Base-by-base conservation (phyloP, 37 sponge, comb jelly and placozoan species). In the Aplysina aerophoba region DNA sequence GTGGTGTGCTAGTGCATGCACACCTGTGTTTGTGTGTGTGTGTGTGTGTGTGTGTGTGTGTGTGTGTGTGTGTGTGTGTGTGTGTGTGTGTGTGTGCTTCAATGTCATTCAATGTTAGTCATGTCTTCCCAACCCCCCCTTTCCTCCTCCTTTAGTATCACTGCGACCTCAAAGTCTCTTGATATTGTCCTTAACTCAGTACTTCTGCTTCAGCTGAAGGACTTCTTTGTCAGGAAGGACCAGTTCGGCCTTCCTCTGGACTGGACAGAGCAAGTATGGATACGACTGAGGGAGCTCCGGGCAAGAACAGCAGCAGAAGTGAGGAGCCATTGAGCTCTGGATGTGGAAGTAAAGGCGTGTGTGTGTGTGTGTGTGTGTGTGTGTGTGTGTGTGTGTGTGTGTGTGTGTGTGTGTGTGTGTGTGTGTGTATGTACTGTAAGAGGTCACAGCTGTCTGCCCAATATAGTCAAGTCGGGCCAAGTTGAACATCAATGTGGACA, bases 171-270 rank as follows among this genome's bases (percentile, higher is more conserved):
- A 39, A 82, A 57, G 54, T 94, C 96, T 28, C 89, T 95, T 30
- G 94, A 90, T 54, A 83, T 95, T 13, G 91, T 95, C 55, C 88
- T 90, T 80, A 93, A 93, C 61, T 67, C 73, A 2, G 30, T 63
- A 62, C 79, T 73, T 4, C 33, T 93, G 0, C 33, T 25, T 53
- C 73, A 66, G 37, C 35, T 95, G 57, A 61, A 72, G 36, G 25
- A 73, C 12, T 93, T 95, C 83, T 77, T 95, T 27, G n/a, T 28
- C 2, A 61, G 65, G 57, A 61, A 60, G 62, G 65, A 81, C 39
- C 63, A 36, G 41, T 81, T 39, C 4, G 65, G 82, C 4, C 78
- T 75, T 11, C 53, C 78, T 36, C 78, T 75, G 78, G 78, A 75
- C 54, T 75, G 78, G 78, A 71, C 81, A 11, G 74, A 55, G 0